Evolutionary conservation across 2,797 vertebrate species (phyloP), one percentile per base, ranked within the genome.

Genomic region (Poecilia picta): DNA sequence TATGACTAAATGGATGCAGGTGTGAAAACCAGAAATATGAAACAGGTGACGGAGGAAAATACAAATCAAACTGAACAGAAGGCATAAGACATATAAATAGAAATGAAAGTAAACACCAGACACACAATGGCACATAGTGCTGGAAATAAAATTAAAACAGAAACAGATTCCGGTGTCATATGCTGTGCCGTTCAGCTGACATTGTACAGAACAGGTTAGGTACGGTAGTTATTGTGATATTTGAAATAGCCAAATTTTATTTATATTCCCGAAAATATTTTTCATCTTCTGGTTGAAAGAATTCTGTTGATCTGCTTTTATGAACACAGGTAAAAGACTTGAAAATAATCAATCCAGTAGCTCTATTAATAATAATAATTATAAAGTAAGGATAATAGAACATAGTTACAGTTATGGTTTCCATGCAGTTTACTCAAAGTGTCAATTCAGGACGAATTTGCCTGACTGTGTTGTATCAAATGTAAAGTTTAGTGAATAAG

Each of bases 151-250:
- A 72, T 36, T 53, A 59, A 70, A 55, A 79, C 45, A 55, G 12
- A 47, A 28, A 4, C 3, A 31, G 23, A 68, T 41, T 68, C 36
- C 5, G 10, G 36, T 5, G 12, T 68, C 20, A 68, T 12, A 68
- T 8, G 18, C 33, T 39, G 33, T 66, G 33, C 10, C 3, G 0
- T 64, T 64, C 33, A 36, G 33, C 31, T 33, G 16, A 64, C 33
- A 64, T 64, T 64, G 31, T 33, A 64, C 33, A 36, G 62, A 64
- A 36, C 31, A 64, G 16, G 2, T 41, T 59, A 46, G 18, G 43
- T 39, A 39, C 5, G 36, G 36, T 64, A 73, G 33, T 68, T 45
- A 75, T 53, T 49, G 47, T 53, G 25, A 75, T 74, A 47, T n/a
- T 51, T n/a, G 74, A 5, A 39, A 39, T 64, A 45, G 39, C 71